Conservation (phyloP, 2,888 invertebrate species). For the Philereme transversata region DNA sequence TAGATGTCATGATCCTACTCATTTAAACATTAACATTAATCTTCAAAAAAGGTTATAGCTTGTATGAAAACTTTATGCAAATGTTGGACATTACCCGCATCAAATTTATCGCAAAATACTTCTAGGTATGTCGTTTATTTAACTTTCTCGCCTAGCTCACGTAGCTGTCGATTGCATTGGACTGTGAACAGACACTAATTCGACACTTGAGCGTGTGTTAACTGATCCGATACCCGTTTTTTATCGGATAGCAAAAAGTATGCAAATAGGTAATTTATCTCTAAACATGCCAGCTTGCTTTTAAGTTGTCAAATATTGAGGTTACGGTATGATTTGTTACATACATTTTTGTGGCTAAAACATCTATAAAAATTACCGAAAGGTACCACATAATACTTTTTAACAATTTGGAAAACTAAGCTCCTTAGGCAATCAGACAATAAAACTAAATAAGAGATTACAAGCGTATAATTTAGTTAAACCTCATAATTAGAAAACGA, state of each 20-base stretch:
- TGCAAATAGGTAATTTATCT: slow-evolving; percentile 12
- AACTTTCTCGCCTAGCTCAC: slow-evolving; percentile 48
- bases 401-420: too few relatives aligned
- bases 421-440: too few relatives aligned
- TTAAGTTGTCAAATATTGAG: slow-evolving; percentile 16
- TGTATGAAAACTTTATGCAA: slow-evolving; percentile 38
- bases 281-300: not conserved
- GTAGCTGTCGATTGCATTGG: slow-evolving; percentile 42
- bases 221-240: slow-evolving; percentile 26
- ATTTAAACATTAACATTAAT: slow-evolving; percentile 13
- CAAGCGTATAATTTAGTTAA: too few relatives aligned
- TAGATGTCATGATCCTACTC: slow-evolving; percentile 7
- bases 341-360: too few relatives aligned
- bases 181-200: slow-evolving; percentile 27
- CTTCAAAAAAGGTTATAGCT: slow-evolving; percentile 30
- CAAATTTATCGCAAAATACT: slow-evolving; percentile 41
- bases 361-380: too few relatives aligned
- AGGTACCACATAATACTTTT: too few relatives aligned
- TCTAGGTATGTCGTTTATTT: slow-evolving; percentile 39
- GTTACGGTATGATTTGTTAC: slow-evolving; percentile 5
- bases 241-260: slow-evolving; percentile 23
- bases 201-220: slow-evolving; percentile 17
- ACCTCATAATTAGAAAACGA: too few relatives aligned
- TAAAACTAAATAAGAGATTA: too few relatives aligned
- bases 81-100: slow-evolving; percentile 38